Evolutionary conservation across 1,140 invertebrate species (phyloP).

Genomic region (Bombus affinis): DNA sequence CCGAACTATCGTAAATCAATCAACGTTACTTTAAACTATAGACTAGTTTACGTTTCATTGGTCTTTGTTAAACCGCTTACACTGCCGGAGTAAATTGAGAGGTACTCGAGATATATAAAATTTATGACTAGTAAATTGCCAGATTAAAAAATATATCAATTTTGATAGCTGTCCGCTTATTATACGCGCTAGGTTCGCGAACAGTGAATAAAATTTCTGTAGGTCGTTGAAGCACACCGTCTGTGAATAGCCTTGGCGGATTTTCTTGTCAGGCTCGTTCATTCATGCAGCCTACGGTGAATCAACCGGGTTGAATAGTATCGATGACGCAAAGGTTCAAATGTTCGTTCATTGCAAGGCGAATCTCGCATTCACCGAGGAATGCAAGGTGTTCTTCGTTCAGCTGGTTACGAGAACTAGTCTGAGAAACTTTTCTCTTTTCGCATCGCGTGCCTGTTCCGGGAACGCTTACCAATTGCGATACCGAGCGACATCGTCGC

Average conservation of each 20-base stretch:
- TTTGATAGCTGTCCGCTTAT: not conserved
- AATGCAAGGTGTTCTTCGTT: constrained; percentile 48
- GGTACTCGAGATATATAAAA: too few species aligned
- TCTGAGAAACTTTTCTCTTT: constrained; percentile 44
- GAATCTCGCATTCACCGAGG: constrained; percentile 37
- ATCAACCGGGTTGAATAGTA: constrained; percentile 18
- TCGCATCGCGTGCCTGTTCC: constrained; percentile 51
- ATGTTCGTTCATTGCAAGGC: constrained; percentile 37
- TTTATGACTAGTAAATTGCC: too few species aligned
- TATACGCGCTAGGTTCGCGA: not conserved
- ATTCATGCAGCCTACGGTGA: constrained; percentile 28
- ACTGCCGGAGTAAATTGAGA: not conserved
- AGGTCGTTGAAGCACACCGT: not conserved
- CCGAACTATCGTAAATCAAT: constrained; percentile 46
- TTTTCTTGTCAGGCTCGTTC: constrained; percentile 57
- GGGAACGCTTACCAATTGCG: constrained; percentile 52
- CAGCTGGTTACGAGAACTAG: constrained; percentile 27
- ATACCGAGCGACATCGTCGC: constrained; percentile 8
- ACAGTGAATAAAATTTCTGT: not conserved
- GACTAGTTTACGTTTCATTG: not conserved
- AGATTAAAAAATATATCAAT: too few species aligned
- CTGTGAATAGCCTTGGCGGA: constrained; percentile 37
- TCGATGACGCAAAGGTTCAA: constrained; percentile 56
- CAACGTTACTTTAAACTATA: constrained; percentile 27
- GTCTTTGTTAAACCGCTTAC: not conserved